Evolutionary conservation across 2,888 invertebrate species (phyloP).

Genomic region (Calephelis perditalis): DNA sequence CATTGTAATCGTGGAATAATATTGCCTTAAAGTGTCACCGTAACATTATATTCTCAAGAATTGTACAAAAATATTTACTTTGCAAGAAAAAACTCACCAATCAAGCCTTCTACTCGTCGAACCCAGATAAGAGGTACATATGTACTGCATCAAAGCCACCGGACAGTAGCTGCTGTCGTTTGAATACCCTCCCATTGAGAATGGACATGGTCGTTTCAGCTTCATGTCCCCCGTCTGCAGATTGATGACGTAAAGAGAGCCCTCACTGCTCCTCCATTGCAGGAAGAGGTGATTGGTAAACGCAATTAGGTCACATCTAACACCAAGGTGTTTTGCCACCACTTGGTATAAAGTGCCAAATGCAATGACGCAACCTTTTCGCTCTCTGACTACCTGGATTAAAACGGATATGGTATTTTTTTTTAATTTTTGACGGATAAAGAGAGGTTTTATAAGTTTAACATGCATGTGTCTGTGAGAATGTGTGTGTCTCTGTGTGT

Average conservation of each 20-base stretch:
- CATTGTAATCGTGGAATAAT: no score
- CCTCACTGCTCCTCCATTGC: not conserved
- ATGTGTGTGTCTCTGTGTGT: no score
- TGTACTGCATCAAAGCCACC: not conserved
- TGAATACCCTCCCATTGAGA: not conserved
- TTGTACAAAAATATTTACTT: no score
- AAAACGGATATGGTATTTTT: not conserved
- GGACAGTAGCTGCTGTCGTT: constrained; percentile 1
- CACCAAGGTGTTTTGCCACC: not conserved
- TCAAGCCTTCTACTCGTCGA: not conserved
- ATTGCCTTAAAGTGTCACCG: no score
- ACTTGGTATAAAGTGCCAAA: constrained; percentile 4
- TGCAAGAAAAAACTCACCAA: not conserved
- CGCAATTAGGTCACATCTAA: not conserved
- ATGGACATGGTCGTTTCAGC: not conserved
- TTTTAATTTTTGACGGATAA: no score
- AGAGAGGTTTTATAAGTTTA: no score
- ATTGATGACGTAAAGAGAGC: not conserved
- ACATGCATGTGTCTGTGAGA: no score
- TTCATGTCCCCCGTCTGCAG: not conserved
- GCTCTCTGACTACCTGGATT: not conserved
- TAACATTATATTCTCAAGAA: no score
- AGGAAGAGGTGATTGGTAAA: constrained; percentile 6
- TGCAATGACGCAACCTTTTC: not conserved
- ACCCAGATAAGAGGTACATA: not conserved